Evolutionary conservation across 2,888 invertebrate species (phyloP).

Genomic region (Tipula confusa): DNA sequence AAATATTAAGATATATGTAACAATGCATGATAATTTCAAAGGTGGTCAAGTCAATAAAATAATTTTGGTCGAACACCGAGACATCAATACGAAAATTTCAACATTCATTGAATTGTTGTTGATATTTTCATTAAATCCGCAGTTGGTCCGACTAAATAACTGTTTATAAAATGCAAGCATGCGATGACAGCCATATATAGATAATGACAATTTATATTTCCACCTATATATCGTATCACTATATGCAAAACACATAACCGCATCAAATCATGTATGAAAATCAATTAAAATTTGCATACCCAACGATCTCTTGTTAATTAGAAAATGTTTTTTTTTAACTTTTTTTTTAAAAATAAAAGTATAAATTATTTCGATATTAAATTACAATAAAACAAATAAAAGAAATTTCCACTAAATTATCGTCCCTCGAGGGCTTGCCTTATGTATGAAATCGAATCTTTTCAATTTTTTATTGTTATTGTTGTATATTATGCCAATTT

Average conservation of each 20-base stretch:
- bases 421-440: background rate
- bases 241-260: background rate
- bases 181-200: too few species aligned
- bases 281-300: background rate
- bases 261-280: background rate
- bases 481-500: background rate
- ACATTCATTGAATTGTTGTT: too few species aligned
- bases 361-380: slow-evolving; percentile 25
- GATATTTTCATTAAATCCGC: too few species aligned
- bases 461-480: background rate
- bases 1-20: too few species aligned
- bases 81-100: too few species aligned
- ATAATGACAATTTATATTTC: too few species aligned
- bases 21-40: too few species aligned
- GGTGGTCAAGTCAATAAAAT: too few species aligned
- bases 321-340: background rate
- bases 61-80: too few species aligned
- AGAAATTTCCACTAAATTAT: slow-evolving; percentile 25
- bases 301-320: background rate
- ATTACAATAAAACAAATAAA: slow-evolving; percentile 7
- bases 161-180: too few species aligned
- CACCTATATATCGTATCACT: background rate
- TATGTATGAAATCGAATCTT: background rate
- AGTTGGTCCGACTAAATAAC: too few species aligned
- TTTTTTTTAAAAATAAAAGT: background rate